Conservation (phyloP, 1,140 invertebrate species). For the Diploscapter pachys region DNA sequence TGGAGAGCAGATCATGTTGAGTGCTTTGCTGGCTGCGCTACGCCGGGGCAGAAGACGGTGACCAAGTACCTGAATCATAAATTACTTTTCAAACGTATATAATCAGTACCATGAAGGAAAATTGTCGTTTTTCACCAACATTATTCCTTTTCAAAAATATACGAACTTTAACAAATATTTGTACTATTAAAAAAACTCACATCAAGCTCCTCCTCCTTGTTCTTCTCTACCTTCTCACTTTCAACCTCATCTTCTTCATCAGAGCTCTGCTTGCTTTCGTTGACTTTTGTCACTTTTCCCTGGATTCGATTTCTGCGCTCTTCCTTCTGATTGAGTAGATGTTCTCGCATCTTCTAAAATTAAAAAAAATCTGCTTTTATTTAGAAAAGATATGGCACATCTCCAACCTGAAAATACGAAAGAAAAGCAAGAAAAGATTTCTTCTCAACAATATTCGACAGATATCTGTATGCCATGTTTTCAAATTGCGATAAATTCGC, state of each 20-base stretch:
- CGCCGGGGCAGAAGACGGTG: constrained; percentile 27
- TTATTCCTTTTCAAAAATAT: too few species aligned
- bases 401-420: too few species aligned
- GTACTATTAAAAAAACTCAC: background rate
- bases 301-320: constrained; percentile 12
- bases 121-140: constrained; percentile 14
- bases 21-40: constrained; percentile 29
- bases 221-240: constrained; percentile 23
- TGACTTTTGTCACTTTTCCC: constrained; percentile 14
- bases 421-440: too few species aligned
- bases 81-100: constrained; percentile 9
- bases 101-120: constrained; percentile 4
- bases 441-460: too few species aligned
- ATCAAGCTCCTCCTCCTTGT: constrained; percentile 29
- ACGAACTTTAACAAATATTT: too few species aligned
- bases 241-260: constrained; percentile 16
- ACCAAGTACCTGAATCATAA: constrained; percentile 18
- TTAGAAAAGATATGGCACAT: too few species aligned
- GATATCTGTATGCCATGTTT: too few species aligned
- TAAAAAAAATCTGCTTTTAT: background rate
- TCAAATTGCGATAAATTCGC: too few species aligned
- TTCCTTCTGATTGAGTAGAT: constrained; percentile 14
- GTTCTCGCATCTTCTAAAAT: constrained; percentile 19
- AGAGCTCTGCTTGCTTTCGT: too few species aligned
- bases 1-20: constrained; percentile 13